phyloP scores from a whole-genome alignment of 2,797 vertebrate genomes.

The Phylloscopus collybita region DNA sequence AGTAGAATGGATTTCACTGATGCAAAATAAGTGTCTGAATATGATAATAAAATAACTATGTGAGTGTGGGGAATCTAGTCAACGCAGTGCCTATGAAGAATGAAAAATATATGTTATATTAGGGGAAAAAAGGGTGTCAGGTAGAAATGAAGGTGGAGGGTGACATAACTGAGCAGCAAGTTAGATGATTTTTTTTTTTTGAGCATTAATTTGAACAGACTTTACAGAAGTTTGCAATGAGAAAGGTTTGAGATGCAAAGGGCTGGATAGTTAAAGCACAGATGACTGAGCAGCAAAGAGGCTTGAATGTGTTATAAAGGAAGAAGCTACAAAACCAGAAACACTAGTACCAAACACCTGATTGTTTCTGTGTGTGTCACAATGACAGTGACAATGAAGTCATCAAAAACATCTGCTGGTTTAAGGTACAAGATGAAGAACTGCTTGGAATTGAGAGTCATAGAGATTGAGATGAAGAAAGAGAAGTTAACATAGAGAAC shows the following conservation, averaged over 20 bases:
- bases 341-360: not conserved
- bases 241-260: not conserved
- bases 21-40: not conserved
- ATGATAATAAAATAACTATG: not conserved
- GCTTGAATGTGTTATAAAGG: not conserved
- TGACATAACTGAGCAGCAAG: not conserved
- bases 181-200: not conserved
- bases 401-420: not conserved
- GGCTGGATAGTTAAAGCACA: not conserved
- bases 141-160: not conserved
- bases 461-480: not conserved
- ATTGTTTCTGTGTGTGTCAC: not conserved
- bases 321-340: not conserved
- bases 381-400: not conserved
- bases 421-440: not conserved
- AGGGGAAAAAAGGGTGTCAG: not conserved
- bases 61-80: not conserved
- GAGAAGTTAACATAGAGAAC: not conserved
- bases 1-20: not conserved
- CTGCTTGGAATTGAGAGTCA: not conserved
- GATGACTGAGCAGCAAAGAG: not conserved
- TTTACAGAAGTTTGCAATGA: not conserved
- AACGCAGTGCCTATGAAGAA: not conserved
- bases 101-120: not conserved
- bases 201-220: not conserved